Conservation (phyloP, 2,888 invertebrate genomes). For the Himalopsyche kuldschensis region DNA sequence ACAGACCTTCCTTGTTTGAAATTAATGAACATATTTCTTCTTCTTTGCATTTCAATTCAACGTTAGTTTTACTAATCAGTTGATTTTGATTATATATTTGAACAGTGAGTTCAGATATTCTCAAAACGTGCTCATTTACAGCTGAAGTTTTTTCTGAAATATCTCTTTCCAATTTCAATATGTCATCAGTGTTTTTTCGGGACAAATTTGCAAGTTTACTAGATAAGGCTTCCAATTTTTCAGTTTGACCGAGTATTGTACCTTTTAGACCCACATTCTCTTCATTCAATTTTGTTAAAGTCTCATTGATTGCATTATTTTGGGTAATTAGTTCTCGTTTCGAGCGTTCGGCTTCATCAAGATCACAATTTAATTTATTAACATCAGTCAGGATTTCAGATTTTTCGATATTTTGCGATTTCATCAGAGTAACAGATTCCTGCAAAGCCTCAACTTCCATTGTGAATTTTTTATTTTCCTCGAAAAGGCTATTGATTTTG, state of each 20-base stretch:
- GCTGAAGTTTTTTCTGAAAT: slow-evolving; percentile 28
- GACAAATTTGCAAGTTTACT: background rate
- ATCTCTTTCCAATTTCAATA: slow-evolving; percentile 40
- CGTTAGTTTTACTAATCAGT: slow-evolving; percentile 43
- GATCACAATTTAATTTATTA: background rate
- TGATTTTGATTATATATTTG: slow-evolving; percentile 41
- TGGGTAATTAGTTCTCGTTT: background rate
- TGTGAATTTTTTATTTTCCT: background rate
- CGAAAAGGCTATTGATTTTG: background rate
- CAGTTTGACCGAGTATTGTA: background rate
- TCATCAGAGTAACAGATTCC: background rate
- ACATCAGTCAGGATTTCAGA: background rate
- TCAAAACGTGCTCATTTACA: slow-evolving; percentile 7
- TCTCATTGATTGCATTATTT: background rate
- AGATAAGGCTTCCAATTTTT: background rate
- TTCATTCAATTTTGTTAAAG: background rate
- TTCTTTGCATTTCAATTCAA: slow-evolving; percentile 44
- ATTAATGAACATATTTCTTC: slow-evolving; percentile 41
- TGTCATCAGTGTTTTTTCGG: slow-evolving; percentile 20
- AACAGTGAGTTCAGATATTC: slow-evolving; percentile 41
- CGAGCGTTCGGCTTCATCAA: background rate
- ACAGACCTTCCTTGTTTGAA: slow-evolving; percentile 15
- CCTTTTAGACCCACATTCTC: background rate
- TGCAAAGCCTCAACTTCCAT: background rate
- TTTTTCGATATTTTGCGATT: background rate